phyloP scores from a whole-genome alignment of 2,888 invertebrate genomes.

The Aleiodes testaceus region DNA sequence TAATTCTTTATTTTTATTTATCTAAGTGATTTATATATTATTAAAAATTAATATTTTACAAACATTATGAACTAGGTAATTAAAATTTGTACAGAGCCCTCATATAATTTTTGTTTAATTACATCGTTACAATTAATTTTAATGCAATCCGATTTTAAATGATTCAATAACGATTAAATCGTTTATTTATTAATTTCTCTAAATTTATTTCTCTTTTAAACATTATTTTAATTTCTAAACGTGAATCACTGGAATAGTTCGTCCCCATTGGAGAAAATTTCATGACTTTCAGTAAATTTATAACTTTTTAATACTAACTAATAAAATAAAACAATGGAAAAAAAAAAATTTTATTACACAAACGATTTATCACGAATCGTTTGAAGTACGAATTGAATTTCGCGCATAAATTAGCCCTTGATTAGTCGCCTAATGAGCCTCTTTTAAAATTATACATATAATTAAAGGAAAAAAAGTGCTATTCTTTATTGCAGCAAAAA shows the following conservation, averaged over 20 bases:
- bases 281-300: neutral
- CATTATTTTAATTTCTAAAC: neutral
- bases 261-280: neutral
- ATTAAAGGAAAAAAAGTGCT: too few relatives aligned
- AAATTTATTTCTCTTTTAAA: neutral
- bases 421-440: too few relatives aligned
- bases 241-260: neutral
- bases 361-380: constrained; percentile 22
- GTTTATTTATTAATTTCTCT: neutral
- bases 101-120: constrained; percentile 41
- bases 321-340: constrained; percentile 26
- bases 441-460: too few relatives aligned
- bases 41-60: constrained; percentile 69
- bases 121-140: constrained; percentile 42
- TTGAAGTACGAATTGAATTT: constrained; percentile 26
- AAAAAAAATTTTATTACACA: constrained; percentile 17
- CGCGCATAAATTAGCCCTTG: too few relatives aligned
- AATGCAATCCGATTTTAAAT: constrained; percentile 51
- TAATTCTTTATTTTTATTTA: constrained; percentile 49
- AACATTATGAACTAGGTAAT: constrained; percentile 62
- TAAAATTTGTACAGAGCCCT: constrained; percentile 69
- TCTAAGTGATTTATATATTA: constrained; percentile 60
- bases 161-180: constrained; percentile 16
- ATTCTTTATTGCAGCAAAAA: too few relatives aligned
- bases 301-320: constrained; percentile 50